Percentiles rank a stretch among this genome's conserved stretches.
Evolutionary conservation across 2,797 vertebrate species (phyloP).

Genomic region (Leptodactylus fallax): DNA sequence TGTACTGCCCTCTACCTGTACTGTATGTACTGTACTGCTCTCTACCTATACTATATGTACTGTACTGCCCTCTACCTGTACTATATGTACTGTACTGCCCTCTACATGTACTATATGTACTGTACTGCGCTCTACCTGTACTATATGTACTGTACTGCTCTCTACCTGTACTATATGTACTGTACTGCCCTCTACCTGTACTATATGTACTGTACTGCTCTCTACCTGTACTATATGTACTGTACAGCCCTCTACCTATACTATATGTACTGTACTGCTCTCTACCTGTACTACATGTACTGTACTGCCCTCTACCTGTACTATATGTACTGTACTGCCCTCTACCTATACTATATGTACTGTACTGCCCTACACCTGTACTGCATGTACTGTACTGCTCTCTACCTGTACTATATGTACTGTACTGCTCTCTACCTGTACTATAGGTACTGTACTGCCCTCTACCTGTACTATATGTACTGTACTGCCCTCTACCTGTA

Average conservation of each 20-base stretch:
- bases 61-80: neutral
- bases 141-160: neutral
- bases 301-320: neutral
- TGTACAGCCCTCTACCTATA: no score
- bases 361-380: neutral
- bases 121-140: neutral
- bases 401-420: slow-evolving; percentile 3
- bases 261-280: neutral
- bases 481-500: neutral
- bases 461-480: neutral
- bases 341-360: neutral
- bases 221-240: neutral
- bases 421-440: neutral
- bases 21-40: neutral
- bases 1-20: neutral
- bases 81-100: neutral
- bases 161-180: neutral
- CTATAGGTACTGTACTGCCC: neutral
- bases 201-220: neutral
- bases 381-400: neutral
- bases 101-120: neutral
- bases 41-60: neutral
- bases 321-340: neutral
- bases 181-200: neutral
- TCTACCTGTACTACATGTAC: neutral